Evolutionary conservation across 2,888 invertebrate genomes (phyloP), one percentile per base, ranked within the genome.

Genomic region (Alviniconcha strummeri): DNA sequence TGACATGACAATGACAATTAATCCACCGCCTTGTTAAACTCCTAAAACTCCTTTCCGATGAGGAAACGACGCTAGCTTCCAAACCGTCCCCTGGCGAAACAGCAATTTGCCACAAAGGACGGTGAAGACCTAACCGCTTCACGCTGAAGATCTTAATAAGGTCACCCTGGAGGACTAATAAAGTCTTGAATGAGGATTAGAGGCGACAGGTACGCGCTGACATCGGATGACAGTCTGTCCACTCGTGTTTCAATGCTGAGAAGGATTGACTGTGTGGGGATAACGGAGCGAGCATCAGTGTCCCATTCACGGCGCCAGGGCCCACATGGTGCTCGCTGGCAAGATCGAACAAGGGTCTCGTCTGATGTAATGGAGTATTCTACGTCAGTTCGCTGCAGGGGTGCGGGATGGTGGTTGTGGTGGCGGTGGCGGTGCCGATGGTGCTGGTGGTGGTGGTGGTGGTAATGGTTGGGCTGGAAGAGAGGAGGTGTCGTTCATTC

Each of bases 261-360:
- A 55, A 75, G 75, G 75, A 55, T 75, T 54, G 75, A 75, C 52
- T 55, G 17, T 36, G 36, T 36, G 36, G 36, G 55, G 52, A 75
- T 54, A 75, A 36, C 36, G 54, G 54, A 55, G 55, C 75, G 11
- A 75, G 75, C 75, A 52, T 55, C 17, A 17, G 13, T 15, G 36
- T 55, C 11, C 5, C 52, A 15, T 55, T 55, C 55, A 55, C 55
- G 17, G 54, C 9, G 54, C 54, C 75, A 75, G 5, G 17, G 75
- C 13, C 54, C 75, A 75, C 75, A 75, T 75, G 75, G 72, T 72
- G 72, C 72, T 11, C 69, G 69, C 69, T 15, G n/a, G 36, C 36
- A 36, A 36, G 36, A 36, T 36, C 36, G 36, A 17, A 36, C 17
- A 13, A 36, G 72, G 52, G 36, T 72, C 72, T 36, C 36, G 8